Evolutionary conservation across 1,140 invertebrate species (phyloP).

Genomic region (Zaprionus inermis): DNA sequence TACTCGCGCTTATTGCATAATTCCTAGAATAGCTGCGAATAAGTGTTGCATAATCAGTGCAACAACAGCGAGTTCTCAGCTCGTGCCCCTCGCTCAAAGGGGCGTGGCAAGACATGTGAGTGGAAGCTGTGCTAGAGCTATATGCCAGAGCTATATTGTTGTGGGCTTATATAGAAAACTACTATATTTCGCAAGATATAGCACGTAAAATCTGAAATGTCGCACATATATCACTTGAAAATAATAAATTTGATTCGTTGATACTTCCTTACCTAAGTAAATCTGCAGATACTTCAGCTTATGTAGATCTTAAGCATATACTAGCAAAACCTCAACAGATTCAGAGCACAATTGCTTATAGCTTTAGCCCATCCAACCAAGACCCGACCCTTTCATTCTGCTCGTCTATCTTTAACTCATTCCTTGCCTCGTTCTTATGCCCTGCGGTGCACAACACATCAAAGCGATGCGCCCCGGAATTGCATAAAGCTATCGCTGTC

Average conservation of each 20-base stretch:
- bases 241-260: too few species aligned
- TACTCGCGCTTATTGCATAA: slow-evolving; percentile 14
- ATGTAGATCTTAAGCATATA: background rate
- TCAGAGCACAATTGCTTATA: background rate
- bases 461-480: slow-evolving; percentile 35
- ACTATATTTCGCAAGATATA: too few species aligned
- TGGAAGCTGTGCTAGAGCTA: too few species aligned
- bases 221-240: too few species aligned
- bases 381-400: background rate
- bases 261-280: too few species aligned
- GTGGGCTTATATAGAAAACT: too few species aligned
- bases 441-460: slow-evolving; percentile 51
- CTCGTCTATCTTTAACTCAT: background rate
- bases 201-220: too few species aligned
- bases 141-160: too few species aligned
- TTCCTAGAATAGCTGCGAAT: slow-evolving; percentile 37
- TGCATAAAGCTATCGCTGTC: slow-evolving; percentile 58
- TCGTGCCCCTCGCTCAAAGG: background rate
- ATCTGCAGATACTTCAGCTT: too few species aligned
- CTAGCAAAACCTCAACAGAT: background rate
- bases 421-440: slow-evolving; percentile 1
- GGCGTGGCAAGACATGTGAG: too few species aligned
- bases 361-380: too few species aligned
- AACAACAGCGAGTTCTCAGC: slow-evolving; percentile 15
- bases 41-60: slow-evolving; percentile 54